A percentile compares a stretch with the other conserved stretches of the same genome.
phyloP scores from a whole-genome alignment of 2,888 invertebrate genomes.

The Congeria kusceri region DNA sequence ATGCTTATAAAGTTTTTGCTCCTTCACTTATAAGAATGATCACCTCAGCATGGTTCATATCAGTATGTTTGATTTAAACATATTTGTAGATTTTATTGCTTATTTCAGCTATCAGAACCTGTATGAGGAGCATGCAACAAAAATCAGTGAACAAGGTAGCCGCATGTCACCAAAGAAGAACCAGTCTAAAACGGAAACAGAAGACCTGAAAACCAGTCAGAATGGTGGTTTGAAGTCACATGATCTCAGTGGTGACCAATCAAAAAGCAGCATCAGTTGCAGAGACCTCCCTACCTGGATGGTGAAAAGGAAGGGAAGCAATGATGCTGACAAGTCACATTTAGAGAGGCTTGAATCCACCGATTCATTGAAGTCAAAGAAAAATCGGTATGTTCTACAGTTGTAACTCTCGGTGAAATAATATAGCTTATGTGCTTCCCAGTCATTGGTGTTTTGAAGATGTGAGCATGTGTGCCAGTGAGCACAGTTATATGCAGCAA shows the following conservation, averaged over 20 bases:
- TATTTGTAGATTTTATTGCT: too few relatives aligned
- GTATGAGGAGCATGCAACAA: constrained; percentile 49
- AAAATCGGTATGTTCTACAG: constrained; percentile 22
- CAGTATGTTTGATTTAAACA: too few relatives aligned
- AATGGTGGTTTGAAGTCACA: neutral
- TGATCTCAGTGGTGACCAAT: constrained; percentile 8
- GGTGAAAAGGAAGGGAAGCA: constrained; percentile 46
- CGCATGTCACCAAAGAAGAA: constrained; percentile 46
- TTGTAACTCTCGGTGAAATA: too few relatives aligned
- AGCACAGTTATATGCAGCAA: too few relatives aligned
- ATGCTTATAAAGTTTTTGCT: too few relatives aligned
- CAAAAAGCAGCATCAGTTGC: constrained; percentile 17
- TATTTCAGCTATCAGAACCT: constrained; percentile 45
- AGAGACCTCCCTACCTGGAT: constrained; percentile 70
- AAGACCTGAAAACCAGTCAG: constrained; percentile 20
- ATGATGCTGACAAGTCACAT: constrained; percentile 19
- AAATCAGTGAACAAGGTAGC: constrained; percentile 46
- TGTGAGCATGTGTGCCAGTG: too few relatives aligned
- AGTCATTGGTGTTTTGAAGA: too few relatives aligned
- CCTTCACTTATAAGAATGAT: too few relatives aligned
- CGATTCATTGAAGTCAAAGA: constrained; percentile 31
- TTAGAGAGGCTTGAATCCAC: constrained; percentile 22
- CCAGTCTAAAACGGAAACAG: constrained; percentile 12
- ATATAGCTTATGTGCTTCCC: too few relatives aligned
- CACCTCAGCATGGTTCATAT: too few relatives aligned